phyloP scores from a whole-genome alignment of 2,797 vertebrate genomes.

The Basileuterus tristriatus region DNA sequence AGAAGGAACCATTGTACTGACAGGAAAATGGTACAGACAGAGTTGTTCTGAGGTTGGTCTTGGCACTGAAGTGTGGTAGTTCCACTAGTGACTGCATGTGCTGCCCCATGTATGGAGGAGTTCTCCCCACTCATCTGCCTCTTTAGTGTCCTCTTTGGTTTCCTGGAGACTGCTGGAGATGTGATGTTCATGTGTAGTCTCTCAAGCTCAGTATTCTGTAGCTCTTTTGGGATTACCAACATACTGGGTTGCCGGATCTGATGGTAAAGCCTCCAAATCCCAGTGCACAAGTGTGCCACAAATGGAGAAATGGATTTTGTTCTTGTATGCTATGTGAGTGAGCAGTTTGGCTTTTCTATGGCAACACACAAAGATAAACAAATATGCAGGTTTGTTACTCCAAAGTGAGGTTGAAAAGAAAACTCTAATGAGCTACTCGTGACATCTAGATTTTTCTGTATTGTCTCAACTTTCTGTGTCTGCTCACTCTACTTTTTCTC shows the following conservation, averaged over 20 bases:
- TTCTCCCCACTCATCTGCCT: background rate
- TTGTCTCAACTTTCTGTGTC: background rate
- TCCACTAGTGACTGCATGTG: background rate
- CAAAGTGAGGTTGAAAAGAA: background rate
- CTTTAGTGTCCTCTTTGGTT: accelerated
- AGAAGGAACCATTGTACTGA: background rate
- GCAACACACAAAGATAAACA: background rate
- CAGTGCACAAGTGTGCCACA: background rate
- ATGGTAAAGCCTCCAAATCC: background rate
- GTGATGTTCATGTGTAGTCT: background rate
- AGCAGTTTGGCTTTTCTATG: background rate
- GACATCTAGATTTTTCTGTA: background rate
- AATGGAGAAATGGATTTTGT: background rate
- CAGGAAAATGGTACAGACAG: background rate
- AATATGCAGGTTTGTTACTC: background rate
- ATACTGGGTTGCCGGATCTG: background rate
- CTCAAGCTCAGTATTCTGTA: background rate
- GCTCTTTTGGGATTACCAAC: background rate
- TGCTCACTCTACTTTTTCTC: background rate
- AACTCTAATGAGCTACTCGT: background rate
- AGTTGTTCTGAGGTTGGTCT: background rate
- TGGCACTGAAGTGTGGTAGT: background rate
- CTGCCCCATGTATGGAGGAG: accelerated
- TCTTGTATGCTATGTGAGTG: background rate
- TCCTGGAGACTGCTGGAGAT: background rate